These are phyloP conservation scores for Grus americana DNA, from an alignment of 2,113 vertebrate species.

Conservation along the genomic window DNA sequence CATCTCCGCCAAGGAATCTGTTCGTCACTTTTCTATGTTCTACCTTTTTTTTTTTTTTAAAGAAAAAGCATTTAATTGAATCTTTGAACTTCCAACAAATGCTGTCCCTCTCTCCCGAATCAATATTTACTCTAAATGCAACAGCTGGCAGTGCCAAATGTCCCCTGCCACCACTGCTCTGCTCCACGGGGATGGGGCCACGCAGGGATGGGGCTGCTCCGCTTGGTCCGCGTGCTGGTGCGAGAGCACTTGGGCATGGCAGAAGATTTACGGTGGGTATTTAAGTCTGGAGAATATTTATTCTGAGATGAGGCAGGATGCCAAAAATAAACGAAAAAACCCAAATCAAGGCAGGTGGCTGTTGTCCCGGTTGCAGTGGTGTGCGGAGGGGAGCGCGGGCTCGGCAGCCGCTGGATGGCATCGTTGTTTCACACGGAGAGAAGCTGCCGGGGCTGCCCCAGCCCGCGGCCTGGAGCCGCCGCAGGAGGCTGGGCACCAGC, in stretches of 20 bases:
- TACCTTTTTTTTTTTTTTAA: not conserved
- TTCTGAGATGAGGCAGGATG: not conserved
- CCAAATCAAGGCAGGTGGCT: accelerated
- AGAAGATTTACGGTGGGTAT: not conserved
- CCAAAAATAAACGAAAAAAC: not conserved
- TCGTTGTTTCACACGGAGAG: not conserved
- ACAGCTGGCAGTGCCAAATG: not conserved
- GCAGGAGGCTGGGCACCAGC: not conserved
- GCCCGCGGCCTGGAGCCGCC: not conserved
- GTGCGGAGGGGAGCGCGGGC: accelerated
- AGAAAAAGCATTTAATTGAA: not conserved
- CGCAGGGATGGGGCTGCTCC: accelerated
- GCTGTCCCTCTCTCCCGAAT: not conserved
- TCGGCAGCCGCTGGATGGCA: slow-evolving; percentile 14
- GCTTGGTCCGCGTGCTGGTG: not conserved
- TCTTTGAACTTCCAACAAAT: not conserved
- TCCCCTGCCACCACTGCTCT: not conserved
- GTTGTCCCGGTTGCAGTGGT: accelerated
- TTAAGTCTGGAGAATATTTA: not conserved
- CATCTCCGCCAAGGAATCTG: not conserved
- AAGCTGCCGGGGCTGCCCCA: not conserved
- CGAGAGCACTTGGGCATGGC: not conserved
- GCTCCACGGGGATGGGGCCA: accelerated
- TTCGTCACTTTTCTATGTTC: not conserved
- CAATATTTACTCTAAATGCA: not conserved